Conservation (phyloP, 2,113 vertebrate genomes). For the Laterallus jamaicensis region DNA sequence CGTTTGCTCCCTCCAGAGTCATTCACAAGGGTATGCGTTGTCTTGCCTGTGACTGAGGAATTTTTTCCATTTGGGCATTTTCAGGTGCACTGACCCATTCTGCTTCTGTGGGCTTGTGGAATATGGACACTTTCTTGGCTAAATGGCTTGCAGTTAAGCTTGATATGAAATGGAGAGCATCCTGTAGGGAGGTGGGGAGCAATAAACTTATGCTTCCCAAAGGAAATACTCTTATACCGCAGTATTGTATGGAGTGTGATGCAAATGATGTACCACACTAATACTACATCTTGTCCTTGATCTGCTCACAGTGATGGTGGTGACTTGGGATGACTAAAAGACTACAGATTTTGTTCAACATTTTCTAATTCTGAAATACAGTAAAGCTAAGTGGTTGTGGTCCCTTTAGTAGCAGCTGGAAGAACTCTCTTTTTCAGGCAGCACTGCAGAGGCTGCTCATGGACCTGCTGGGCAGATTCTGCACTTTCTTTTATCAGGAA, state of each 20-base stretch:
- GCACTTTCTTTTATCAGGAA: neutral
- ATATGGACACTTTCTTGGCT: neutral
- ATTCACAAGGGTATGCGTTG: accelerated
- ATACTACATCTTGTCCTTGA: neutral
- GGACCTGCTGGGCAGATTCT: neutral
- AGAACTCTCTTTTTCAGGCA: neutral
- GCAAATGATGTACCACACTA: neutral
- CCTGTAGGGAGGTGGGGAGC: accelerated
- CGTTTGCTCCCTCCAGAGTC: neutral
- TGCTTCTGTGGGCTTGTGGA: neutral
- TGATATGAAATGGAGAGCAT: neutral
- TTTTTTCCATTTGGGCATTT: neutral
- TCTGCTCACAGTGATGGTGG: neutral
- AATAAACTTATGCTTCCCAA: neutral
- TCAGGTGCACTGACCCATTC: neutral
- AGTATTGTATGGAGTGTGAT: neutral
- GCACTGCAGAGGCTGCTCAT: neutral
- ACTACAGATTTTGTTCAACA: neutral
- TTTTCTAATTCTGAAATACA: neutral
- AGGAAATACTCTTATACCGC: neutral
- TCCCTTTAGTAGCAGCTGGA: neutral
- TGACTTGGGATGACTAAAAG: neutral
- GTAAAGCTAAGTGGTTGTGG: neutral
- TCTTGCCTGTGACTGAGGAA: accelerated
- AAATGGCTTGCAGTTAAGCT: neutral